phyloP scores from a whole-genome alignment of 2,888 invertebrate genomes.

The Gortyna flavago region DNA sequence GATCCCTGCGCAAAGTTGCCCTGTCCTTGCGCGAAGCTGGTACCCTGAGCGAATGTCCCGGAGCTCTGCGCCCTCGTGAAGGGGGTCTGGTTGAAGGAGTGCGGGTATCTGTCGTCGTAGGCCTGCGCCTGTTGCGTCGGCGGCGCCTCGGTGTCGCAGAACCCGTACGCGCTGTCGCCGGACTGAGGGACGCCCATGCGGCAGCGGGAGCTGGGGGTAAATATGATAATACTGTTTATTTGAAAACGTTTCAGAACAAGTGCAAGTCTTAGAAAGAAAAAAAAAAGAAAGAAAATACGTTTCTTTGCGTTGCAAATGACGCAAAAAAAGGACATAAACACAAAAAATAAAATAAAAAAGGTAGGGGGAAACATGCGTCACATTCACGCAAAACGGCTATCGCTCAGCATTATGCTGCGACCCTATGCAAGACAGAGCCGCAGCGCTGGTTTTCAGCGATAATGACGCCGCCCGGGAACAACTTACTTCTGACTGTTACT shows the following conservation, averaged over 20 bases:
- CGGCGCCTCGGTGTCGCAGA: constrained; percentile 88
- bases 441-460: too few species aligned
- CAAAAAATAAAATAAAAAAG: too few species aligned
- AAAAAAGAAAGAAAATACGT: too few species aligned
- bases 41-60: constrained; percentile 59
- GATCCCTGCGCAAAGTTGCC: constrained; percentile 60
- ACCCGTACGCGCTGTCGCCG: constrained; percentile 95
- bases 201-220: constrained; percentile 85
- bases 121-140: constrained; percentile 64
- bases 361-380: too few species aligned
- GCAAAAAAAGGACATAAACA: too few species aligned
- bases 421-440: too few species aligned
- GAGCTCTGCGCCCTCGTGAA: constrained; percentile 59
- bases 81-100: constrained; percentile 41
- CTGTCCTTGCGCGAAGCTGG: constrained; percentile 54
- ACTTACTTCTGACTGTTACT: constrained; percentile 87
- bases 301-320: too few species aligned
- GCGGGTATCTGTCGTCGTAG: constrained; percentile 72
- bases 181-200: constrained; percentile 93
- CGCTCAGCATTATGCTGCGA: too few species aligned
- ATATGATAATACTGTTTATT: neutral
- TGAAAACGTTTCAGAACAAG: neutral
- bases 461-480: too few species aligned
- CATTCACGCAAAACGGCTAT: too few species aligned
- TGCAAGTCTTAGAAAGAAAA: too few species aligned